Evolutionary conservation across 2,797 vertebrate genomes (phyloP), one percentile per base, ranked within the genome.

Genomic region (Linurgus olivaceus): DNA sequence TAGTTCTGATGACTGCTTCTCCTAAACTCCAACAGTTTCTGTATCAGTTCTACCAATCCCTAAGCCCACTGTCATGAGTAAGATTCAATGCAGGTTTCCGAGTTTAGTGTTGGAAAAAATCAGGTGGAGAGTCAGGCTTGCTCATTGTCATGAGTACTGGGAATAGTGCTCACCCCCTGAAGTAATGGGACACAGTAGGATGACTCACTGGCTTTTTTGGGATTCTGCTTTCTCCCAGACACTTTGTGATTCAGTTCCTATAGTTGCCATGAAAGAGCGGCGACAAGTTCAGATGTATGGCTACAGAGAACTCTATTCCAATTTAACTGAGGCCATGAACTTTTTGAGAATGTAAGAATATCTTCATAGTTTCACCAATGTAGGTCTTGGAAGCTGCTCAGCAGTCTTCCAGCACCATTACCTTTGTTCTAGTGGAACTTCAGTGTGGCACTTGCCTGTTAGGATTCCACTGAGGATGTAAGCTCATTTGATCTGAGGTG

Each of bases 141-240:
- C 93, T 95, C 93, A 96, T 70, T 93, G 50, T 96, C 90, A 58
- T 54, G 74, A 94, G 72, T 57, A 68, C 70, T 83, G 87, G 58
- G 54, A 75, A 74, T 35, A 61, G 40, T 88, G 72, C 71, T 93
- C 40, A 47, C 67, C 51, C 79, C 55, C 28, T 52, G 74, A 96
- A 95, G 92, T 67, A 96, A 66, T 7, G 71, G 92, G 84, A 74
- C 11, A 13, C 82, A 93, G 63, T 72, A 40, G 80, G 65, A 94
- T 97, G 97, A 97, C 90, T 98, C 97, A 97, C 67, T 58, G 78
- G 38, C 66, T 96, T 96, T 97, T 97, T 96, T 88, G 68, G 78
- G 78, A 80, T 85, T 93, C 72, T 66, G 7, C 29, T 95, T 96
- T 94, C 78, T 62, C 82, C 44, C 28, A 33, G 85, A 37, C 73